Evolutionary conservation across 2,888 invertebrate species (phyloP).

Genomic region (Gymnosoma rotundatum): DNA sequence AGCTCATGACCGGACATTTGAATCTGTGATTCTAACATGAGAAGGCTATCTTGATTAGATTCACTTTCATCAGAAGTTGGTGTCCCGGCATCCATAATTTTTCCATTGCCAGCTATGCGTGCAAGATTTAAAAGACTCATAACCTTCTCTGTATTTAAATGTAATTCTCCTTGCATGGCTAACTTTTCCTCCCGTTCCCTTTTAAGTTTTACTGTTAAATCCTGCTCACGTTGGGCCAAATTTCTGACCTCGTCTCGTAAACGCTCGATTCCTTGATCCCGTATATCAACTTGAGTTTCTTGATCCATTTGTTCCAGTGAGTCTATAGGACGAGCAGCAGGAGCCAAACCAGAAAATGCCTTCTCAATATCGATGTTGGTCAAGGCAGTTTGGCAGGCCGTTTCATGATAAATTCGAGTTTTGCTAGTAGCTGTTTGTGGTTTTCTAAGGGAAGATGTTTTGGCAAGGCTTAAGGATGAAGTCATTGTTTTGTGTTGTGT

Average conservation of each 20-base stretch:
- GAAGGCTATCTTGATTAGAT: conserved; percentile 87
- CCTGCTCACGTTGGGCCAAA: conserved; percentile 85
- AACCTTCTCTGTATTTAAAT: conserved; percentile 88
- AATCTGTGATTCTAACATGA: conserved; percentile 89
- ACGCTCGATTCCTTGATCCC: conserved; percentile 85
- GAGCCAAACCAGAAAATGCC: conserved; percentile 85
- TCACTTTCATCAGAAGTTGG: conserved; percentile 80
- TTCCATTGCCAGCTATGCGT: conserved; percentile 74
- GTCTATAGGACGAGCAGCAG: conserved; percentile 79
- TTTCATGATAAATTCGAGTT: conserved; percentile 91
- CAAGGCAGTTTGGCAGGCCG: conserved; percentile 89
- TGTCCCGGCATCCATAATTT: conserved; percentile 76
- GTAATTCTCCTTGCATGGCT: conserved; percentile 89
- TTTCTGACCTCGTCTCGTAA: conserved; percentile 85
- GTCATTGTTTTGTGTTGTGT: conserved; percentile 71
- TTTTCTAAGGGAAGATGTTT: conserved; percentile 72
- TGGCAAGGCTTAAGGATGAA: conserved; percentile 59
- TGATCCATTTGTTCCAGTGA: conserved; percentile 83
- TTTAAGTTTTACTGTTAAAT: conserved; percentile 85
- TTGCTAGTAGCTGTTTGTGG: conserved; percentile 80
- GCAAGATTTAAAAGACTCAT: conserved; percentile 84
- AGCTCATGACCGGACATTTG: conserved; percentile 89
- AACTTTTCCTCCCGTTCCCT: conserved; percentile 88
- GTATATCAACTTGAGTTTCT: conserved; percentile 86
- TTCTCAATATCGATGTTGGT: conserved; percentile 88